Conservation (phyloP, 2,888 invertebrate genomes). For the Leucophenga montana region DNA sequence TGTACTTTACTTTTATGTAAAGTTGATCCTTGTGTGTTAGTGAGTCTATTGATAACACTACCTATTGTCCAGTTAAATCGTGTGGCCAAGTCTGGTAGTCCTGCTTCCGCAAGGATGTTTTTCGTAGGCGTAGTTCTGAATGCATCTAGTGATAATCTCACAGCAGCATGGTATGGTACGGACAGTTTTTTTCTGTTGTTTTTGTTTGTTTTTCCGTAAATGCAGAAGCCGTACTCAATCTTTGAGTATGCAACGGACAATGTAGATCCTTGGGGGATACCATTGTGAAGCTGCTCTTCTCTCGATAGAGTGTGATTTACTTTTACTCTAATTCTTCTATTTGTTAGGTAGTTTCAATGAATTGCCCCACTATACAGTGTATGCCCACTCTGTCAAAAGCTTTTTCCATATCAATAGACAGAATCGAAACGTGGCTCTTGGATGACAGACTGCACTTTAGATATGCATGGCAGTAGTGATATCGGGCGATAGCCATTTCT, state of each 20-base stretch:
- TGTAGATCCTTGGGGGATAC: background rate
- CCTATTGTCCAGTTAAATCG: background rate
- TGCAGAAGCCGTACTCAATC: too few relatives aligned
- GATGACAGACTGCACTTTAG: conserved; percentile 13
- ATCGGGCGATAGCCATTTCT: conserved; percentile 22
- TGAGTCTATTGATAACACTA: background rate
- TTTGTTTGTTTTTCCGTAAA: too few relatives aligned
- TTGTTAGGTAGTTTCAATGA: conserved; percentile 1
- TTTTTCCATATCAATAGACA: conserved; percentile 29
- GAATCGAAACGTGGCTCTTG: conserved; percentile 20
- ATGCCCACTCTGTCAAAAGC: conserved; percentile 24
- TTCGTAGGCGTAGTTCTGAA: too few relatives aligned
- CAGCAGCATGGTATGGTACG: too few relatives aligned
- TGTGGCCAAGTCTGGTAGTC: background rate
- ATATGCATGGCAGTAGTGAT: conserved; percentile 19
- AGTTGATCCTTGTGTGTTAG: background rate
- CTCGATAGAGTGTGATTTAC: too few relatives aligned
- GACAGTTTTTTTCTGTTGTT: too few relatives aligned
- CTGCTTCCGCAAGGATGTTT: background rate
- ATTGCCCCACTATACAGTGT: conserved; percentile 19
- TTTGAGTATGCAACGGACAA: too few relatives aligned
- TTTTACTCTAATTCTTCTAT: background rate
- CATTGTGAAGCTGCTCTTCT: too few relatives aligned
- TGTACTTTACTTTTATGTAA: background rate
- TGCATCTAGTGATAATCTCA: too few relatives aligned